Conservation (phyloP, 2,113 vertebrate species). For the Lepisosteus oculatus region DNA sequence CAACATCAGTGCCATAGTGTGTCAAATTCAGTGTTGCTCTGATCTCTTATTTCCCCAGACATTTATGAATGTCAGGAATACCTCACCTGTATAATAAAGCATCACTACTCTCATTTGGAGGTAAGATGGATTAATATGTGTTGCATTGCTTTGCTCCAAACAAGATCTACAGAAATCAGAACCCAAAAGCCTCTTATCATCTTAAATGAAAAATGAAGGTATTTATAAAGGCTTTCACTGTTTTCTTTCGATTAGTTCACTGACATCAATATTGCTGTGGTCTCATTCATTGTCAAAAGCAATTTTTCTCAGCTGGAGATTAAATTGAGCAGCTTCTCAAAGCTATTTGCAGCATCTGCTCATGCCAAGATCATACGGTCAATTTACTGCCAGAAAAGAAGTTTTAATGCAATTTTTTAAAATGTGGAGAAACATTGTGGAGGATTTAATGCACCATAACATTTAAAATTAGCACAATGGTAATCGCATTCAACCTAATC, state of each 20-base stretch:
- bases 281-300: conserved; percentile 24
- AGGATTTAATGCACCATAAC: not conserved
- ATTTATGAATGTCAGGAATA: too few species aligned
- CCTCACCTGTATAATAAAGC: too few species aligned
- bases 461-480: not conserved
- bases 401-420: not conserved
- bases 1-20: too few species aligned
- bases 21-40: too few species aligned
- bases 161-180: too few species aligned
- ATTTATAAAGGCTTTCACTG: too few species aligned
- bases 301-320: conserved; percentile 53
- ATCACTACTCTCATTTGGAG: too few species aligned
- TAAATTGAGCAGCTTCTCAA: conserved; percentile 38
- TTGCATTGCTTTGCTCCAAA: too few species aligned
- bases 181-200: too few species aligned
- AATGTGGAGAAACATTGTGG: not conserved
- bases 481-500: not conserved
- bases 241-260: not conserved
- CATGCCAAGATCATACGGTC: not conserved
- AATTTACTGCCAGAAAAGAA: not conserved
- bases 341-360: conserved; percentile 36
- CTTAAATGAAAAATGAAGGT: too few species aligned
- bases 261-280: not conserved
- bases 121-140: too few species aligned
- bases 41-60: too few species aligned